Percentiles rank a stretch among this genome's conserved stretches.
Evolutionary conservation across 92 coral and sea anemone genomes (phyloP).

Genomic region (Zoanthus sansibaricus): DNA sequence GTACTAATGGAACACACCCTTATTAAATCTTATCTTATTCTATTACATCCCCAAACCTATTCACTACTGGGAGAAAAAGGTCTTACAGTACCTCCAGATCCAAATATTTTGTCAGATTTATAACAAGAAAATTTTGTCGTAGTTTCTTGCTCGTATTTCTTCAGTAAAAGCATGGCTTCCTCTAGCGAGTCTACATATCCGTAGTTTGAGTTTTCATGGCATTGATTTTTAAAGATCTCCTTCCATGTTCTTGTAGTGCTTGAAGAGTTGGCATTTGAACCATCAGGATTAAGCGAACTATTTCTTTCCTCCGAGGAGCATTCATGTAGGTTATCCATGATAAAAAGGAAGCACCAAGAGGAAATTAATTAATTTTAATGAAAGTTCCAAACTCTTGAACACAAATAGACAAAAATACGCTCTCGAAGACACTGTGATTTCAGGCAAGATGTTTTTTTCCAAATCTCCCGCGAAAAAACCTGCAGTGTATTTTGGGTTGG

Average conservation of each 20-base stretch:
- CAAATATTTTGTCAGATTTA: conserved; percentile 48
- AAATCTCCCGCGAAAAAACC: background rate
- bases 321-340: conserved; percentile 2
- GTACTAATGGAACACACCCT: conserved; percentile 25
- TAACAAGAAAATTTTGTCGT: conserved; percentile 51
- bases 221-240: conserved; percentile 33
- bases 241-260: conserved; percentile 26
- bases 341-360: background rate
- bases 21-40: background rate
- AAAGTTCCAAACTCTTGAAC: background rate
- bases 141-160: conserved; percentile 53
- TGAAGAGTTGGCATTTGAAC: conserved; percentile 15
- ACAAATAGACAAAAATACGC: background rate
- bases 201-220: conserved; percentile 37
- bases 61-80: background rate
- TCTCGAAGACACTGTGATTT: background rate
- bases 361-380: background rate
- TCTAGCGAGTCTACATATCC: conserved; percentile 51
- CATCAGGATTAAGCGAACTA: conserved; percentile 4
- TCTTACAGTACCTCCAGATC: conserved; percentile 41
- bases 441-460: background rate
- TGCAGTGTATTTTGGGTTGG: conserved; percentile 6
- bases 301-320: background rate
- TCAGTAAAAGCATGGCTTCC: conserved; percentile 43
- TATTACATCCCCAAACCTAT: conserved; percentile 25